A percentile compares a stretch with the other conserved stretches of the same genome.
Evolutionary conservation across 2,888 invertebrate genomes (phyloP).

Genomic region (Synanthedon andrenaeformis): DNA sequence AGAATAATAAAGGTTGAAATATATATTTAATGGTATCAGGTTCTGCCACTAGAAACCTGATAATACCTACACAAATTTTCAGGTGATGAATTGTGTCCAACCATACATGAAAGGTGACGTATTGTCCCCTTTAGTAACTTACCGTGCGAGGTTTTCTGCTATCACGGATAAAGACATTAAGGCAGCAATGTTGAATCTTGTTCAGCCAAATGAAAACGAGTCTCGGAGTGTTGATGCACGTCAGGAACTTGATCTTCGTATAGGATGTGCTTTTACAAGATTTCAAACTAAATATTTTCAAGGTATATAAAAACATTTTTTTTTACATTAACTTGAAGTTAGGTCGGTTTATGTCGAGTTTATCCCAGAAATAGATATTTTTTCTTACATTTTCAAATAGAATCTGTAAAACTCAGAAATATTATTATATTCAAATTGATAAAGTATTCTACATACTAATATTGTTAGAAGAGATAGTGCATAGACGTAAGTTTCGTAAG

Average conservation of each 20-base stretch:
- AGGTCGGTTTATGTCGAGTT: background rate
- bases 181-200: conserved; percentile 87
- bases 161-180: conserved; percentile 98
- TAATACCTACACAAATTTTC: conserved; percentile 7
- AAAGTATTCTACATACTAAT: background rate
- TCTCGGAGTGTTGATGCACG: conserved; percentile 95
- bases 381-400: background rate
- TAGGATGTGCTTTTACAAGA: conserved; percentile 98
- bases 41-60: too few relatives aligned
- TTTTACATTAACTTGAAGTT: background rate
- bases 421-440: background rate
- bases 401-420: background rate
- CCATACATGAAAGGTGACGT: conserved; percentile 78
- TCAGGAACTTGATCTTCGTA: conserved; percentile 96
- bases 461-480: too few relatives aligned
- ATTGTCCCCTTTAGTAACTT: conserved; percentile 74
- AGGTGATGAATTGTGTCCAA: conserved; percentile 81
- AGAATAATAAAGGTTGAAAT: too few relatives aligned
- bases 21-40: too few relatives aligned
- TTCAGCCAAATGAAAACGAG: conserved; percentile 94
- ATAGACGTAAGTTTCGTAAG: too few relatives aligned
- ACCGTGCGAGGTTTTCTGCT: conserved; percentile 95
- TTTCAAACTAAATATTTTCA: conserved; percentile 99
- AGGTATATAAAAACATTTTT: conserved; percentile 47
- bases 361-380: background rate